Conservation (phyloP, 2,888 invertebrate genomes). For the Agonopterix subpropinquella region DNA sequence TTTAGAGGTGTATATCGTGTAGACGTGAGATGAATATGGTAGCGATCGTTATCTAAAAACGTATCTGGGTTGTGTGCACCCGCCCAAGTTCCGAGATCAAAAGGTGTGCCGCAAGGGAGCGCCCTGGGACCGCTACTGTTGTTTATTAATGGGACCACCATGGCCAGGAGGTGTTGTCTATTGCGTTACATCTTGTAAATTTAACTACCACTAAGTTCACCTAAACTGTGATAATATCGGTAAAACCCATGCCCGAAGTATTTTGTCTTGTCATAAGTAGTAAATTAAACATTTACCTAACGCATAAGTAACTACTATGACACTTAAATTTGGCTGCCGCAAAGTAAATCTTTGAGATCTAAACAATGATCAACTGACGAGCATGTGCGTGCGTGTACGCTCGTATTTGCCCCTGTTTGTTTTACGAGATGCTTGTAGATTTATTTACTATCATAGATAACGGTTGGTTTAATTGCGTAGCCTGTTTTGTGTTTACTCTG, state of each 20-base stretch:
- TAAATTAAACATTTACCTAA: conserved; percentile 22
- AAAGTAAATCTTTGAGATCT: conserved; percentile 33
- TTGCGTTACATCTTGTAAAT: background rate
- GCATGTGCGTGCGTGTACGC: conserved; percentile 18
- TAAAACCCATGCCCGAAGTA: background rate
- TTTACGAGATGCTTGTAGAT: conserved; percentile 43
- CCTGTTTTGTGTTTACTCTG: conserved; percentile 41
- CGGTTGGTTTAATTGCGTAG: conserved; percentile 56
- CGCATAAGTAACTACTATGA: conserved; percentile 17
- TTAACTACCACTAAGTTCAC: background rate
- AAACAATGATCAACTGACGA: conserved; percentile 19
- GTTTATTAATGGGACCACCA: conserved; percentile 23
- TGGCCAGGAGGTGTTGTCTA: conserved; percentile 13
- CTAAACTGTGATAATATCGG: too few relatives aligned
- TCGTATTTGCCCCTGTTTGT: conserved; percentile 40
- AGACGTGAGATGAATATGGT: conserved; percentile 22
- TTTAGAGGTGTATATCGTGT: conserved; percentile 19
- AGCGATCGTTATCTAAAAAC: conserved; percentile 37
- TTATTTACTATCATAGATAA: conserved; percentile 56
- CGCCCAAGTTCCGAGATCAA: conserved; percentile 28
- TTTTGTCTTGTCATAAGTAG: conserved; percentile 10
- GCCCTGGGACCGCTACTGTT: conserved; percentile 28
- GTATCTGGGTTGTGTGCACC: conserved; percentile 25
- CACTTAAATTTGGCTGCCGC: conserved; percentile 22
- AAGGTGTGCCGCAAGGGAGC: conserved; percentile 40